Evolutionary conservation across 2,888 invertebrate species (phyloP), one percentile per base, ranked within the genome.

Genomic region (Sthenelais limicola): DNA sequence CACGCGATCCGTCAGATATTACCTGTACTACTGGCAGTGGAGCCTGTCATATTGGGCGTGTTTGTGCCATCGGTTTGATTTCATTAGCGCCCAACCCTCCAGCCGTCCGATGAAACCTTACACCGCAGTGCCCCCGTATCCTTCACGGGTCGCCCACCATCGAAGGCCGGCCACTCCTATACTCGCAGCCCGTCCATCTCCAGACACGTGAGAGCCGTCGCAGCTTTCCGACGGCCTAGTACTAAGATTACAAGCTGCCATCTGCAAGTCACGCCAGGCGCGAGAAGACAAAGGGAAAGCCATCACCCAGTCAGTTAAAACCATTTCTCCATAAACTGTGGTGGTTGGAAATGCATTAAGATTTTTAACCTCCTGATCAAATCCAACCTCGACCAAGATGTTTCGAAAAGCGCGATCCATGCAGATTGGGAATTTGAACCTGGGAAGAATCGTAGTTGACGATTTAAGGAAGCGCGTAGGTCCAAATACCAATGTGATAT

Each of bases 221-320:
- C 52, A 26, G 62, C 62, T 38, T 62, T 62, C 62, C 38, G 62
- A 38, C 62, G 62, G n/a, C 21, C 38, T 7, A 24, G 38, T 24
- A 43, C 38, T 62, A 62, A 62, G 62, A 62, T 62, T 62, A 62
- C 62, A 62, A 21, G 38, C 62, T 62, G 62, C 38, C 62, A 38
- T 5, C 62, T 28, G 38, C 56, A 1, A 62, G 62, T 62, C 62
- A 62, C 38, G 62, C 62, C 62, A 62, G 24, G 15, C 62, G 62
- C 62, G 62, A 62, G 26, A 35, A 62, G 62, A 62, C 62, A 62
- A 62, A 62, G 62, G 58, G 58, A 15, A 38, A 38, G 38, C 62
- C 62, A 62, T 62, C 62, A 12, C 38, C 62, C 24, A 9, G 30
- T 5, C 54, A 5, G 7, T 12, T 24, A 7, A 51, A 7, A 51